phyloP scores from a whole-genome alignment of 2,888 invertebrate genomes.

The Drosophila colorata region DNA sequence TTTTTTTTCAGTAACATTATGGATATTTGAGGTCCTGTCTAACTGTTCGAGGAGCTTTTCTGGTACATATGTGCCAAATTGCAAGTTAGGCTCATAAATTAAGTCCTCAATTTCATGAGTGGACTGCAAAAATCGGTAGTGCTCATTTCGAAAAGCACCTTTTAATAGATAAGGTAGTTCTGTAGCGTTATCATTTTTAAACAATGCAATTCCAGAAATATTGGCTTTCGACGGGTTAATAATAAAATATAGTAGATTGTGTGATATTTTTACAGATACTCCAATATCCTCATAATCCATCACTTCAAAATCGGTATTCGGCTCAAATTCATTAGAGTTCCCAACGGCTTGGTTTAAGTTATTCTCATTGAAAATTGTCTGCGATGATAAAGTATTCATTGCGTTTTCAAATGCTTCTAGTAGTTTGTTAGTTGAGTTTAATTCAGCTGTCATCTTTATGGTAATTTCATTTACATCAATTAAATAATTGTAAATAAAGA shows the following conservation, averaged over 20 bases:
- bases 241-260: constrained; percentile 77
- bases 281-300: constrained; percentile 77
- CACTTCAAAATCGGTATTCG: constrained; percentile 56
- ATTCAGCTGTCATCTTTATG: constrained; percentile 80
- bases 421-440: constrained; percentile 89
- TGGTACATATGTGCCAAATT: constrained; percentile 87
- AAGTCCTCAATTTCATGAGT: constrained; percentile 85
- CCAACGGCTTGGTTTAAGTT: neutral
- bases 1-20: constrained; percentile 60
- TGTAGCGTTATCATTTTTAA: constrained; percentile 32
- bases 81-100: constrained; percentile 85
- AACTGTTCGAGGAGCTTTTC: constrained; percentile 84
- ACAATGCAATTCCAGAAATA: constrained; percentile 82
- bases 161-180: constrained; percentile 31
- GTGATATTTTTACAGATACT: constrained; percentile 72
- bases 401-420: constrained; percentile 87
- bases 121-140: constrained; percentile 83
- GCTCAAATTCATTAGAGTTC: constrained; percentile 15
- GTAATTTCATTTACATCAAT: constrained; percentile 85
- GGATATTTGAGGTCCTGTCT: constrained; percentile 63
- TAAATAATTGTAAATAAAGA: constrained; percentile 86
- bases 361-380: constrained; percentile 9
- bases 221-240: constrained; percentile 81
- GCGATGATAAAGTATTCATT: constrained; percentile 85
- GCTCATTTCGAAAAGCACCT: constrained; percentile 67